Evolutionary conservation across 2,113 vertebrate genomes (phyloP).

Genomic region (Oreochromis spilurus): DNA sequence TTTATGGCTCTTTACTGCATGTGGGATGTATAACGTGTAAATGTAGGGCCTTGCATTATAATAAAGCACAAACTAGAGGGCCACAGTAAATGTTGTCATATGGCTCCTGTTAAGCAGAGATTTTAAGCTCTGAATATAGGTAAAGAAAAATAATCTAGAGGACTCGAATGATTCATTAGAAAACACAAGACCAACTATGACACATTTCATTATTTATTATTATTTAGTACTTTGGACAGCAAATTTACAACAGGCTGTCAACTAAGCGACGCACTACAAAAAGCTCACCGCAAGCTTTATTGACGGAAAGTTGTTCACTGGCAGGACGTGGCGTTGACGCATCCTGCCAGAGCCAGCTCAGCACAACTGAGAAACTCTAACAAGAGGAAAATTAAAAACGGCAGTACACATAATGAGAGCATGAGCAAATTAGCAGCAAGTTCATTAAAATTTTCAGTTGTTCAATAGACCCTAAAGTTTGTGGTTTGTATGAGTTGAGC

Average conservation of each 20-base stretch:
- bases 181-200: background rate
- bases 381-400: background rate
- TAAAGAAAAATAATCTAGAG: background rate
- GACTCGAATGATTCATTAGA: background rate
- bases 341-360: conserved; percentile 15
- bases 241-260: background rate
- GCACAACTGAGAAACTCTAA: conserved; percentile 3
- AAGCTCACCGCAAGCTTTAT: background rate
- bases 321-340: fast-evolving
- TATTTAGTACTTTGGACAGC: background rate
- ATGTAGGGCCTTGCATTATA: background rate
- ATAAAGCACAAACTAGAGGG: background rate
- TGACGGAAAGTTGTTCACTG: background rate
- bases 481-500: background rate
- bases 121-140: background rate
- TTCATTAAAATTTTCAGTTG: conserved; percentile 5
- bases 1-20: background rate
- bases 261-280: background rate
- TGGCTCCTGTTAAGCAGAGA: background rate
- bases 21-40: background rate
- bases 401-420: background rate
- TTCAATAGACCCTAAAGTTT: background rate
- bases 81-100: background rate
- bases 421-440: conserved; percentile 22
- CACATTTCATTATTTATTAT: background rate